Conservation (phyloP, 92 coral and sea anemone species). For the Parazoanthus swiftii region DNA sequence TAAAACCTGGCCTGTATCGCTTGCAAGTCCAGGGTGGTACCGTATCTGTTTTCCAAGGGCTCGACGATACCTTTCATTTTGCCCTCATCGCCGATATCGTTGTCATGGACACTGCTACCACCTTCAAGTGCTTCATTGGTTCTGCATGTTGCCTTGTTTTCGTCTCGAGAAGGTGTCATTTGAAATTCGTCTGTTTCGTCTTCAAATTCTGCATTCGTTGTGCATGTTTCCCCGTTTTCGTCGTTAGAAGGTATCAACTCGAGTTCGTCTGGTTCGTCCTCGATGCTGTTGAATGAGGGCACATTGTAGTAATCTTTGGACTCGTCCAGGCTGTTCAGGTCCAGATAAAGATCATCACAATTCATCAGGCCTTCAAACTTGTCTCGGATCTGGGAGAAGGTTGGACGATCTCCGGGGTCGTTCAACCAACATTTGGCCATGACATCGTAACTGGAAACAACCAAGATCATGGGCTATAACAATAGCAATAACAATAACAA, state of each 20-base stretch:
- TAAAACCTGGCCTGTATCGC: background rate
- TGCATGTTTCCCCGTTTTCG: background rate
- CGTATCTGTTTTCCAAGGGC: background rate
- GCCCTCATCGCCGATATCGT: background rate
- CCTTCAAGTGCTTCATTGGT: background rate
- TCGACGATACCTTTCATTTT: background rate
- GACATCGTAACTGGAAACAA: slow-evolving; percentile 53
- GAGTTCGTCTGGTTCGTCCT: slow-evolving; percentile 30
- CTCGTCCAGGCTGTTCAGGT: slow-evolving; percentile 72
- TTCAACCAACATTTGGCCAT: slow-evolving; percentile 72
- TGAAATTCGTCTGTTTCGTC: background rate
- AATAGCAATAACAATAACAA: too few relatives aligned
- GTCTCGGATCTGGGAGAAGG: slow-evolving; percentile 56
- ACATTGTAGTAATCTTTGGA: slow-evolving; percentile 72
- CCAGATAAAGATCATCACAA: slow-evolving; percentile 65
- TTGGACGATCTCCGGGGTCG: slow-evolving; percentile 65
- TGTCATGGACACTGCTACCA: background rate
- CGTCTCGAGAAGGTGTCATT: background rate
- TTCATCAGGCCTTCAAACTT: slow-evolving; percentile 69
- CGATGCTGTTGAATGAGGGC: slow-evolving; percentile 74
- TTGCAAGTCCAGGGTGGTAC: background rate
- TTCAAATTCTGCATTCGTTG: background rate
- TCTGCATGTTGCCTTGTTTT: background rate
- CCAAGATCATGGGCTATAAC: background rate
- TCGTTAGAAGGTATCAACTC: background rate